A percentile compares a stretch with the other conserved stretches of the same genome.
Conservation (phyloP, 2,797 vertebrate genomes). For the Miichthys miiuy region DNA sequence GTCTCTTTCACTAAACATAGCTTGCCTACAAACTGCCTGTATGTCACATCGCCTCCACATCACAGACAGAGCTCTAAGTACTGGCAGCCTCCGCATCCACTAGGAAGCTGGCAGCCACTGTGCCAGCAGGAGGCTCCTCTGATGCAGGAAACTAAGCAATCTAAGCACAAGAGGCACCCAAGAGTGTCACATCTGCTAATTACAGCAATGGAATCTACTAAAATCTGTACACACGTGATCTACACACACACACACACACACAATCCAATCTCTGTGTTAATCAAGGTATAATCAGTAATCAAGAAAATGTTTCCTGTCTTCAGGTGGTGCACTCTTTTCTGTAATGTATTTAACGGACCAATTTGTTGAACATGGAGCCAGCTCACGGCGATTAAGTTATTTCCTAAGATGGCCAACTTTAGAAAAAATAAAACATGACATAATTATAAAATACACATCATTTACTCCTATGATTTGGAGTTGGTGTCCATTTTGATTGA, state of each 20-base stretch:
- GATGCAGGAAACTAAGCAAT: slow-evolving; percentile 62
- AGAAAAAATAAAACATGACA: background rate
- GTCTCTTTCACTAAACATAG: slow-evolving; percentile 3
- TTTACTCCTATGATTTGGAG: slow-evolving; percentile 10
- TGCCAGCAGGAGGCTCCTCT: slow-evolving; percentile 45
- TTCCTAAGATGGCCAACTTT: slow-evolving; percentile 14
- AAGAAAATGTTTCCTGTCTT: slow-evolving; percentile 67
- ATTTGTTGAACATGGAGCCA: slow-evolving; percentile 59
- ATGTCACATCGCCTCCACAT: slow-evolving; percentile 17
- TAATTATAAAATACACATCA: background rate
- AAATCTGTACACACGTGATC: slow-evolving; percentile 47
- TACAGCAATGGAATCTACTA: slow-evolving; percentile 64
- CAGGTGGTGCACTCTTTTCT: slow-evolving; percentile 60
- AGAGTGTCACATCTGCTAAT: slow-evolving; percentile 82
- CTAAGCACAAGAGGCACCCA: slow-evolving; percentile 58
- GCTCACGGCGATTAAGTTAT: slow-evolving; percentile 16
- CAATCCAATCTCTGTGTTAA: slow-evolving; percentile 50
- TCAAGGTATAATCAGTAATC: slow-evolving; percentile 79
- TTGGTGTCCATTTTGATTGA: slow-evolving; percentile 29
- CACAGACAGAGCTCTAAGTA: slow-evolving; percentile 42
- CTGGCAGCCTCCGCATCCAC: slow-evolving; percentile 43
- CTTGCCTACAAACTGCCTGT: slow-evolving; percentile 28
- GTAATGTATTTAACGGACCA: slow-evolving; percentile 45
- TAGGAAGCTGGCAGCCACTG: slow-evolving; percentile 52
- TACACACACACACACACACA: slow-evolving; percentile 32